These are phyloP conservation scores for Peromyscus melanophrys DNA, from an alignment of 2,797 vertebrate genomes.

Conservation along the genomic window DNA sequence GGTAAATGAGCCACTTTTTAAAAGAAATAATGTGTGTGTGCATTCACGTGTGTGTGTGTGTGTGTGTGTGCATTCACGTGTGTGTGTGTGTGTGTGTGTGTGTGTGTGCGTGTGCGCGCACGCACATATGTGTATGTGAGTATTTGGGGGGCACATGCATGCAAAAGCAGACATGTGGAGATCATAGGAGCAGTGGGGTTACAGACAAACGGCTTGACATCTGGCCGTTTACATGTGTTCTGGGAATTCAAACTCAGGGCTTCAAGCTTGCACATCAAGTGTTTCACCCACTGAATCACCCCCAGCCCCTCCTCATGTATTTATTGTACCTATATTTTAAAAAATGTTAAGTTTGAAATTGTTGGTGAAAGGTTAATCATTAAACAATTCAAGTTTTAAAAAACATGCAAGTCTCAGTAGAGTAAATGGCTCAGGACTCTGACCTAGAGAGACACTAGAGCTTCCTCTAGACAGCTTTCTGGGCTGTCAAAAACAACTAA, in stretches of 20 bases:
- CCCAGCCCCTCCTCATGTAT: not conserved
- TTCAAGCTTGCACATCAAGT: not conserved
- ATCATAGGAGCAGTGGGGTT: not conserved
- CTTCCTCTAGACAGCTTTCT: slow-evolving; percentile 38
- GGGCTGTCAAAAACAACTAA: slow-evolving; percentile 69
- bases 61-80: not conserved
- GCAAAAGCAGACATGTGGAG: not conserved
- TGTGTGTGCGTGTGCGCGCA: too few relatives aligned
- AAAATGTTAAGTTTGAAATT: not conserved
- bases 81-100: not conserved
- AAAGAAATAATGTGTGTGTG: not conserved
- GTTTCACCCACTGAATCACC: not conserved
- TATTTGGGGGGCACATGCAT: not conserved
- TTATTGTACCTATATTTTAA: not conserved
- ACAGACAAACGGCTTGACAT: not conserved
- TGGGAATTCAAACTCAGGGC: not conserved
- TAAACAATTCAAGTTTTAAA: slow-evolving; percentile 58
- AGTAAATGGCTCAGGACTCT: slow-evolving; percentile 51
- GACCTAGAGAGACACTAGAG: not conserved
- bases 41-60: not conserved
- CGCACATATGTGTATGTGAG: too few relatives aligned
- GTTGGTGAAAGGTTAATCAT: slow-evolving; percentile 26
- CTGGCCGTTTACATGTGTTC: not conserved
- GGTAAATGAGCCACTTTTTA: not conserved
- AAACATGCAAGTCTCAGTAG: slow-evolving; percentile 9